These are phyloP conservation scores for Naso thynnoides DNA, from an alignment of 2,797 vertebrate genomes.

Conservation along the genomic window DNA sequence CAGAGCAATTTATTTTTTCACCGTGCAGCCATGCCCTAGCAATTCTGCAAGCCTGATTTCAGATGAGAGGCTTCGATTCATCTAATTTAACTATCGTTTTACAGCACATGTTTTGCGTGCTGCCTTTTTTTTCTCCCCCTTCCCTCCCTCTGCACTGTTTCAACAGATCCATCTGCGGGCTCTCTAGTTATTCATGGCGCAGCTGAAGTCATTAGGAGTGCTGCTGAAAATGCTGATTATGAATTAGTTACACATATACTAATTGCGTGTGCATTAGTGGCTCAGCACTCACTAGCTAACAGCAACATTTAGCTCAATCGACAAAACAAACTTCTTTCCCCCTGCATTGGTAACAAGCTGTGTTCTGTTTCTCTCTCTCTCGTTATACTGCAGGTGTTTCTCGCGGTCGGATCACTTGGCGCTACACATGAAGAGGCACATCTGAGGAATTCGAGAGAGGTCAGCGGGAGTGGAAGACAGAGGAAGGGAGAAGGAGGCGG, in stretches of 20 bases:
- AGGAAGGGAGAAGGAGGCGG: conserved; percentile 46
- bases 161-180: conserved; percentile 74
- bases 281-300: conserved; percentile 73
- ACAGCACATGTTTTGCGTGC: conserved; percentile 65
- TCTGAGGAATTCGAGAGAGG: conserved; percentile 81
- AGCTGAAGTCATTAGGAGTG: conserved; percentile 81
- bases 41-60: conserved; percentile 50
- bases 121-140: not conserved
- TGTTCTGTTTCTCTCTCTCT: conserved; percentile 62
- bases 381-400: conserved; percentile 95
- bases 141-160: conserved; percentile 28
- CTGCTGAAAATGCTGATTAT: conserved; percentile 82
- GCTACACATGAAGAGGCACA: conserved; percentile 99
- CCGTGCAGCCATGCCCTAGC: conserved; percentile 36
- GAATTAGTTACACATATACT: conserved; percentile 82
- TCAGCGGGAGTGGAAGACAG: conserved; percentile 57
- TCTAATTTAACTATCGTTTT: conserved; percentile 67
- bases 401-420: conserved; percentile 99
- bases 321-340: conserved; percentile 75
- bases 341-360: conserved; percentile 55
- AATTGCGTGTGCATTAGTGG: conserved; percentile 80
- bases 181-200: conserved; percentile 72
- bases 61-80: conserved; percentile 61
- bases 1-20: conserved; percentile 48
- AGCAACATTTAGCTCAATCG: conserved; percentile 77